These are phyloP conservation scores for Brachyalestes nurse DNA, from an alignment of 2,797 vertebrate genomes.

Conservation along the genomic window DNA sequence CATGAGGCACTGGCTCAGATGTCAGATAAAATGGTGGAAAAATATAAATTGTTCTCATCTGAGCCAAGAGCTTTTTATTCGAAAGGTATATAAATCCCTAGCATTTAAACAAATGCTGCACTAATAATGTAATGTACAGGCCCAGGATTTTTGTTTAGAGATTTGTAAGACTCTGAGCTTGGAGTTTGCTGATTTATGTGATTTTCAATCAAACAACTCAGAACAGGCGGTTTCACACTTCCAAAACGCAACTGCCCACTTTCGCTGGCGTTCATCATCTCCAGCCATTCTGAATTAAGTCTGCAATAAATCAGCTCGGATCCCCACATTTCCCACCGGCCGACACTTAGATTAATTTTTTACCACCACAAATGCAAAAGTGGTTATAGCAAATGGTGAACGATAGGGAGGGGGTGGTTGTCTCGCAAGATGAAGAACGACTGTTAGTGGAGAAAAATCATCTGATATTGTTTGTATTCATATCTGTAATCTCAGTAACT, in stretches of 20 bases:
- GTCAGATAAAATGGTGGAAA: conserved; percentile 18
- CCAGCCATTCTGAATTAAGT: conserved; percentile 79
- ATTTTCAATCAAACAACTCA: conserved; percentile 66
- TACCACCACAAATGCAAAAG: conserved; percentile 66
- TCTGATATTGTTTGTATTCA: conserved; percentile 67
- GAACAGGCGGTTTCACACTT: conserved; percentile 63
- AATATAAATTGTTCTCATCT: conserved; percentile 32
- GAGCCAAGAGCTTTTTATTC: conserved; percentile 49
- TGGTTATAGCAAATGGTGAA: conserved; percentile 65
- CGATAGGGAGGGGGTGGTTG: conserved; percentile 50
- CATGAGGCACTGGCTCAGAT: not conserved
- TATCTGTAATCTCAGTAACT: conserved; percentile 44
- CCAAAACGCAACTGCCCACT: conserved; percentile 65
- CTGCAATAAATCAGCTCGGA: conserved; percentile 79
- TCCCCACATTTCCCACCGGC: conserved; percentile 72
- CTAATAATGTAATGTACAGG: conserved; percentile 51
- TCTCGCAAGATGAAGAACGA: conserved; percentile 69
- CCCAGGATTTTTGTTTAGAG: conserved; percentile 50
- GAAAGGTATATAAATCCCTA: conserved; percentile 47
- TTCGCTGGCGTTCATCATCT: conserved; percentile 73
- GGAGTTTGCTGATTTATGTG: conserved; percentile 60
- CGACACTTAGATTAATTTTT: conserved; percentile 76
- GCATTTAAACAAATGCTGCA: conserved; percentile 46
- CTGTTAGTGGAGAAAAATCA: conserved; percentile 68
- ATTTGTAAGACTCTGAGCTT: conserved; percentile 50